Base-by-base conservation (phyloP, 2,797 vertebrate genomes). In the Sardinella longiceps region DNA sequence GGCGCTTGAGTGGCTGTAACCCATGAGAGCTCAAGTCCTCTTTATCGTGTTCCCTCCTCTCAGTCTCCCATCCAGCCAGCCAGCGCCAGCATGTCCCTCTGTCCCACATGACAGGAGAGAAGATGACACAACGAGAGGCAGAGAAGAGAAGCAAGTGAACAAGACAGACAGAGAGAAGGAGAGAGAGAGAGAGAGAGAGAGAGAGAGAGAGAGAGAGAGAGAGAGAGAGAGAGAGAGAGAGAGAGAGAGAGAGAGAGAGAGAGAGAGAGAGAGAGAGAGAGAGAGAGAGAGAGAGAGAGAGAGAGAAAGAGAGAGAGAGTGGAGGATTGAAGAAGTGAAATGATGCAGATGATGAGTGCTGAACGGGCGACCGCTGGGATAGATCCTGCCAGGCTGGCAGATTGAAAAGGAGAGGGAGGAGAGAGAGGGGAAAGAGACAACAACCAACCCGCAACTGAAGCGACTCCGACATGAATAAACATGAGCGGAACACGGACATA, bases 311-410 rank as follows among this genome's bases (percentile, higher is more conserved):
- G 82, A 37, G 43, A 53, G 63, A n/a, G 45, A 91, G 90, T 90
- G 82, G 23, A 89, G 90, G 91, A 93, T 90, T 90, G 91, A 92
- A 91, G 90, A 88, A 90, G 91, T 92, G 93, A 94, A 95, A 94
- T 93, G 93, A 92, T 94, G 93, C 93, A 90, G 90, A 90, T 94
- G 93, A 94, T 95, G 91, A 93, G 92, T 90, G 92, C 90, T 94
- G 94, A 94, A 92, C 90, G 92, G 83, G 90, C 63, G 92, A 90
- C 93, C 93, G 93, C 91, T 91, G 93, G 93, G 94, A 94, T 91
- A 91, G 91, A 91, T 88, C 88, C 86, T 91, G 91, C 92, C 92
- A 92, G 90, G 91, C 90, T 86, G 87, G 70, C 70, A 43, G 70
- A 77, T 77, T 77, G 70, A 43, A 77, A 20, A 43, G 37, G 70